phyloP scores from a whole-genome alignment of 1,140 invertebrate genomes.

The Pseudachorutes palmiensis region DNA sequence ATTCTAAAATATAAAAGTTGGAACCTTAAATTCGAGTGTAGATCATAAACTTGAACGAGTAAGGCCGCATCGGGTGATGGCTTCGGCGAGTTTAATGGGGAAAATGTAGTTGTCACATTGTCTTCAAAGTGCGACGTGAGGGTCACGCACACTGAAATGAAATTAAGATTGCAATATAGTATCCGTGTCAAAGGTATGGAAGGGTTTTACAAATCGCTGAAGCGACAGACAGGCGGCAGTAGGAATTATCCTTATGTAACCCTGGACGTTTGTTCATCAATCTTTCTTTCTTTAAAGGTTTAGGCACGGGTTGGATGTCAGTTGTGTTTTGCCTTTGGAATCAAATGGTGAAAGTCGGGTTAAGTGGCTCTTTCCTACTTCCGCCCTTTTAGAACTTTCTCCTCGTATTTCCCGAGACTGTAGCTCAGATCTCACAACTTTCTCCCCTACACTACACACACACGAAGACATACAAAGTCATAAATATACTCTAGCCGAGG shows the following conservation, averaged over 20 bases:
- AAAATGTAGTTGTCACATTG: background rate
- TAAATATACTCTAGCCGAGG: background rate
- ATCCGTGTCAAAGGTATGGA: too few relatives aligned
- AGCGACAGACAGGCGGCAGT: too few relatives aligned
- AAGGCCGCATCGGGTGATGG: background rate
- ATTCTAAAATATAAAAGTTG: too few relatives aligned
- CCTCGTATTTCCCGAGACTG: background rate
- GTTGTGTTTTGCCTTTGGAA: background rate
- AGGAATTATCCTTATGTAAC: too few relatives aligned
- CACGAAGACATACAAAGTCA: background rate
- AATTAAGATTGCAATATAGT: too few relatives aligned
- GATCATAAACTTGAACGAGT: conserved; percentile 3
- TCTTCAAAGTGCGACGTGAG: background rate
- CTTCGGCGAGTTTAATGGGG: background rate
- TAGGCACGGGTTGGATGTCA: background rate
- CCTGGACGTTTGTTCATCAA: too few relatives aligned
- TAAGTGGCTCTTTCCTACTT: conserved; percentile 2
- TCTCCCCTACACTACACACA: too few relatives aligned
- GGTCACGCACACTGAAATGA: background rate
- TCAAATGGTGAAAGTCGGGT: background rate
- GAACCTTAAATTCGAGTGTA: conserved; percentile 4
- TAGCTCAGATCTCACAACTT: too few relatives aligned
- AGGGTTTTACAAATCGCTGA: too few relatives aligned
- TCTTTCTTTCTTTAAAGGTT: background rate
- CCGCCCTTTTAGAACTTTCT: background rate